Percentiles rank a stretch among this genome's conserved stretches.
Conservation (phyloP, 2,113 vertebrate species). For the Mesocricetus auratus region DNA sequence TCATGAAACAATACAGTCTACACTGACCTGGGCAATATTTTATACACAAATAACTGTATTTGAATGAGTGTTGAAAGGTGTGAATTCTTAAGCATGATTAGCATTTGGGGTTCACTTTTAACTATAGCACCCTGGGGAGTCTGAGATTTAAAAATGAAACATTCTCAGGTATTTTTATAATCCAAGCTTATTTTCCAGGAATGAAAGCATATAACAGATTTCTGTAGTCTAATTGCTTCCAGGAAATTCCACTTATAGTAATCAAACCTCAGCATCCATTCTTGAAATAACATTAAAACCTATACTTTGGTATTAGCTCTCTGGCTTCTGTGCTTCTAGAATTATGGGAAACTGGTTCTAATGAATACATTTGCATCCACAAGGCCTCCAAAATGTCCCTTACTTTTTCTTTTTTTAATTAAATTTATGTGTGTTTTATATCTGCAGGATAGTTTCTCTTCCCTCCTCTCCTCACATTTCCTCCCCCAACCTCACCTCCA, state of each 20-base stretch:
- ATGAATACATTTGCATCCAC: neutral
- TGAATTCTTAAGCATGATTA: neutral
- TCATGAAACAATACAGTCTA: neutral
- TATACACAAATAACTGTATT: neutral
- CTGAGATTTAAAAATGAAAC: neutral
- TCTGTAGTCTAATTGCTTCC: neutral
- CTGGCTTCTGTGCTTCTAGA: neutral
- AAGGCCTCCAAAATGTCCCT: neutral
- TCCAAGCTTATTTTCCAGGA: neutral
- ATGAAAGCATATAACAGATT: neutral
- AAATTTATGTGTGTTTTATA: neutral
- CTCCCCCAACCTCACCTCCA: neutral
- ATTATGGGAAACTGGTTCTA: neutral
- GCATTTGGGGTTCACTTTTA: neutral
- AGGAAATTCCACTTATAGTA: constrained; percentile 13
- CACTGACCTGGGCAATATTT: neutral
- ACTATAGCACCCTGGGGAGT: neutral
- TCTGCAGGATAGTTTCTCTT: neutral
- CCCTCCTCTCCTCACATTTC: neutral
- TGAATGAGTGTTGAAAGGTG: neutral
- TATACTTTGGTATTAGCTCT: neutral
- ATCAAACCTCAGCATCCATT: neutral
- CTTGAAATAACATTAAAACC: neutral
- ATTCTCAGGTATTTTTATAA: constrained; percentile 2
- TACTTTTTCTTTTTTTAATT: neutral